A percentile compares a stretch with the other conserved stretches of the same genome.
phyloP scores from a whole-genome alignment of 2,113 vertebrate genomes.

The Melanostigma gelatinosum region DNA sequence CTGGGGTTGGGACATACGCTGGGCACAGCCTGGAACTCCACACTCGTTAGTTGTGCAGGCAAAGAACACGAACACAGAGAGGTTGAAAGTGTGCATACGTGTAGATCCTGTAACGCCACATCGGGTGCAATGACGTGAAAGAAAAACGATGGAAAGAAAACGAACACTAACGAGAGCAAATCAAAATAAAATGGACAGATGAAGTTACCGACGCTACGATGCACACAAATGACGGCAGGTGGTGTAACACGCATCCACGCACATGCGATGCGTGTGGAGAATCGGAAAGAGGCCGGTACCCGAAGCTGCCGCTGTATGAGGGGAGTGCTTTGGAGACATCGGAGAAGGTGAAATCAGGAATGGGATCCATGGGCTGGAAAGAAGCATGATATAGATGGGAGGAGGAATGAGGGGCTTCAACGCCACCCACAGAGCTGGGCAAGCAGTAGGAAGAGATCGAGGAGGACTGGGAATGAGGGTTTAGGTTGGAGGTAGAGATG shows the following conservation, averaged over 20 bases:
- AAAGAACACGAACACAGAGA: constrained; percentile 42
- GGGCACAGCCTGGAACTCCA: constrained; percentile 60
- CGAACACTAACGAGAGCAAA: not conserved
- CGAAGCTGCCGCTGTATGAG: constrained; percentile 85
- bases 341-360: constrained; percentile 88
- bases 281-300: constrained; percentile 85
- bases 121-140: not conserved
- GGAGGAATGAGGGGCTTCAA: constrained; percentile 73
- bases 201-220: not conserved
- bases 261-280: constrained; percentile 69
- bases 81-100: not conserved
- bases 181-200: not conserved
- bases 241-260: constrained; percentile 37
- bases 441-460: constrained; percentile 74
- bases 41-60: constrained; percentile 65
- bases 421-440: constrained; percentile 67
- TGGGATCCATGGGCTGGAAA: constrained; percentile 94
- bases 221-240: not conserved
- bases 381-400: constrained; percentile 88
- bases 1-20: constrained; percentile 30
- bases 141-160: not conserved
- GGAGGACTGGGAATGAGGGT: constrained; percentile 75
- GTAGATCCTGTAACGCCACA: not conserved
- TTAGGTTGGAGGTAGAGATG: constrained; percentile 76
- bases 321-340: constrained; percentile 85